Percentiles rank a stretch among this genome's conserved stretches.
phyloP scores from a whole-genome alignment of 1,140 invertebrate species.

The Anastrepha ludens region DNA sequence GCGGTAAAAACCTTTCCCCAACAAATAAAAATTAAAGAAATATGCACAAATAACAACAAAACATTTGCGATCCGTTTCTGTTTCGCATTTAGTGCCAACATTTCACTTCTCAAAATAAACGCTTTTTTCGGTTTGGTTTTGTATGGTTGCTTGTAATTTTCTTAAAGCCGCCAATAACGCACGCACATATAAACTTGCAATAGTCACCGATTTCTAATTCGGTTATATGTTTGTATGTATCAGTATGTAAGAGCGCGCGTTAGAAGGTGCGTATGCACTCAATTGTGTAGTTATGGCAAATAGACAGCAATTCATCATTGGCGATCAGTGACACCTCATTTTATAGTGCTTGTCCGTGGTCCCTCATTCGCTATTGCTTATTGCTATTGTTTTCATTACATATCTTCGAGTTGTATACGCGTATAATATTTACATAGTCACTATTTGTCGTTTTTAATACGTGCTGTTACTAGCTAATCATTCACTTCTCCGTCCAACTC shows the following conservation, averaged over 20 bases:
- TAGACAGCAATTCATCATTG: not conserved
- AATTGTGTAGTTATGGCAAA: not conserved
- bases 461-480: constrained; percentile 9
- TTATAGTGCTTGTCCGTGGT: not conserved
- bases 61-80: not conserved
- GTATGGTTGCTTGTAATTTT: not conserved
- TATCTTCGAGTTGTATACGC: too few relatives aligned
- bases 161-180: not conserved
- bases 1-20: constrained; percentile 27
- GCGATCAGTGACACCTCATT: not conserved
- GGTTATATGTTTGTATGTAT: not conserved
- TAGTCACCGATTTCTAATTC: not conserved
- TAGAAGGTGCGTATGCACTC: not conserved
- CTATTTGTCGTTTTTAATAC: not conserved
- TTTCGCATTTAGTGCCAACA: not conserved
- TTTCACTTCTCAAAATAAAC: not conserved
- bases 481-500: not conserved
- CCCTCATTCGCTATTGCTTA: not conserved
- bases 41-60: not conserved
- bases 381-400: not conserved
- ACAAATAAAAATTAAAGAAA: not conserved
- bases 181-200: not conserved
- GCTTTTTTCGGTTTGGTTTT: not conserved
- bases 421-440: constrained; percentile 26
- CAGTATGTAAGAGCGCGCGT: not conserved